phyloP scores from a whole-genome alignment of 2,797 vertebrate species.

The Sebastes taczanowskii region DNA sequence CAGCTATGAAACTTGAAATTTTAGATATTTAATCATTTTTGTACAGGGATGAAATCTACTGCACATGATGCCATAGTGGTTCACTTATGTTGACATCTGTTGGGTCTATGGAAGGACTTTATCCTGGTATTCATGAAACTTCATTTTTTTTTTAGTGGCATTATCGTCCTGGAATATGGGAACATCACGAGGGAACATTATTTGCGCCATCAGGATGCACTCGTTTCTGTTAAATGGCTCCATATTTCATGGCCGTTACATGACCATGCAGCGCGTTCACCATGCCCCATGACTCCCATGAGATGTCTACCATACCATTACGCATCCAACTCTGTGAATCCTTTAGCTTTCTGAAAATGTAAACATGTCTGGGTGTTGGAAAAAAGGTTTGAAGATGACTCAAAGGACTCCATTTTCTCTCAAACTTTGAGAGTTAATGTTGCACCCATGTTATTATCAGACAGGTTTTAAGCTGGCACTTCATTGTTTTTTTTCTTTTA shows the following conservation, averaged over 20 bases:
- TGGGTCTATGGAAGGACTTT: not conserved
- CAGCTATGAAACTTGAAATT: not conserved
- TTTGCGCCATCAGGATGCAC: not conserved
- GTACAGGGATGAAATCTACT: not conserved
- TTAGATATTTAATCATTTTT: not conserved
- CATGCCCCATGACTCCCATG: constrained; percentile 10
- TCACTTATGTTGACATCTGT: not conserved
- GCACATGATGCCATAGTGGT: not conserved
- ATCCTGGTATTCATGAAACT: not conserved
- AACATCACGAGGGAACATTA: not conserved
- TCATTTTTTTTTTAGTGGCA: not conserved
- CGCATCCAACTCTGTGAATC: not conserved
- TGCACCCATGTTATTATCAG: not conserved
- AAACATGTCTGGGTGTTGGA: not conserved
- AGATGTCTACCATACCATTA: not conserved
- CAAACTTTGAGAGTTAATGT: not conserved
- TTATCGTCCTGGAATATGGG: not conserved
- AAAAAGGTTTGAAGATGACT: not conserved
- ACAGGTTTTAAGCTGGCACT: not conserved
- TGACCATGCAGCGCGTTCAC: not conserved
- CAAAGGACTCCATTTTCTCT: not conserved
- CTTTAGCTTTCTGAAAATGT: not conserved
- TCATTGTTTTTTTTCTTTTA: not conserved
- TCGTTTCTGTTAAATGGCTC: constrained; percentile 5
- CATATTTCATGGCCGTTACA: constrained; percentile 4